A percentile compares a stretch with the other conserved stretches of the same genome.
Conservation (phyloP, 2,888 invertebrate genomes). For the Aphidius colemani region DNA sequence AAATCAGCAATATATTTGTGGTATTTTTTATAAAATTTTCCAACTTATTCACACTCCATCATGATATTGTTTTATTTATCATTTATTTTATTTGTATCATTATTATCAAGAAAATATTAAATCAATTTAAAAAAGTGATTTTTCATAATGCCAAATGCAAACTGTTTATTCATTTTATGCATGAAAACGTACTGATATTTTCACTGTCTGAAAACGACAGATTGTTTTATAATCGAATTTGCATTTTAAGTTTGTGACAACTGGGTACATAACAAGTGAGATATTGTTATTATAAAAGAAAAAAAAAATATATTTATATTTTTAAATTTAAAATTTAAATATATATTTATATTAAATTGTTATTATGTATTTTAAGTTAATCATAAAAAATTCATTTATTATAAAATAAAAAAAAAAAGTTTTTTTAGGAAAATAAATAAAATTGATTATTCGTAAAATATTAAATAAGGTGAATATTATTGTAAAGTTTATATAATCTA, state of each 20-base stretch:
- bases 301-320: background rate
- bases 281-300: background rate
- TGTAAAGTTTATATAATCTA: no score
- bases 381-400: background rate
- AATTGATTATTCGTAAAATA: no score
- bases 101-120: constrained; percentile 1
- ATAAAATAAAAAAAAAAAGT: no score
- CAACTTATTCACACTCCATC: no score
- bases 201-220: constrained; percentile 34
- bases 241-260: constrained; percentile 37
- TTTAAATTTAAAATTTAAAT: background rate
- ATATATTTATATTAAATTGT: background rate
- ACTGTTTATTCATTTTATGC: constrained; percentile 36
- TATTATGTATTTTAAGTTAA: background rate
- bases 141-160: constrained; percentile 26
- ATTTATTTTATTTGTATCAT: constrained; percentile 5
- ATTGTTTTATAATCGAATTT: constrained; percentile 42
- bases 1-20: no score
- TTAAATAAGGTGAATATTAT: no score
- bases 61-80: background rate
- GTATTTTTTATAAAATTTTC: no score
- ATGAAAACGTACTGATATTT: constrained; percentile 27
- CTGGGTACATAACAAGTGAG: constrained; percentile 3
- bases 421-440: no score
- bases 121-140: background rate